Conservation (phyloP, 1,140 invertebrate species). For the Paralvinella palmiformis region DNA sequence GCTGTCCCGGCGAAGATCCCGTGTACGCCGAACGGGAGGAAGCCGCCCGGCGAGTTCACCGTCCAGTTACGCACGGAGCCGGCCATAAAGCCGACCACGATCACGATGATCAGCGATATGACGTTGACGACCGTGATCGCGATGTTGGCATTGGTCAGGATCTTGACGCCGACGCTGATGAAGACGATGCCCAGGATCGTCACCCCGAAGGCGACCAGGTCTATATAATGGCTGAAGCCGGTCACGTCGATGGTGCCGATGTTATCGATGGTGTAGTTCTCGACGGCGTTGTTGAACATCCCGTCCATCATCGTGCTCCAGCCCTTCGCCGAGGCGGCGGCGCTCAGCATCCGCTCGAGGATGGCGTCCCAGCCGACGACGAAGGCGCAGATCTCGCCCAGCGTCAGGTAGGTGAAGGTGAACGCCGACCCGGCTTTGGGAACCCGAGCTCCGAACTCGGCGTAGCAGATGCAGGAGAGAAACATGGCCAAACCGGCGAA, state of each 20-base stretch:
- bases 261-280: constrained; percentile 56
- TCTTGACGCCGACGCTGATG: constrained; percentile 69
- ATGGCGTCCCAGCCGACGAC: constrained; percentile 48
- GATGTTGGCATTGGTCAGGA: constrained; percentile 67
- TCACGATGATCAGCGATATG: constrained; percentile 56
- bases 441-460: constrained; percentile 84
- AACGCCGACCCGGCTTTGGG: constrained; percentile 46
- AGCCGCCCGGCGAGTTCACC: constrained; percentile 19
- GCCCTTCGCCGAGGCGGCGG: constrained; percentile 82
- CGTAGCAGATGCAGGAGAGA: constrained; percentile 81
- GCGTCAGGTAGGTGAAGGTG: constrained; percentile 41
- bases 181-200: constrained; percentile 36
- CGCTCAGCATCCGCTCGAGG: constrained; percentile 52
- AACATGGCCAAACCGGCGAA: constrained; percentile 79
- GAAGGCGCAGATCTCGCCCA: constrained; percentile 44
- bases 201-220: constrained; percentile 67
- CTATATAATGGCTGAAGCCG: constrained; percentile 60
- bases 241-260: constrained; percentile 38
- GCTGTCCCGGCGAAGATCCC: constrained; percentile 25
- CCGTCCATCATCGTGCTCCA: constrained; percentile 91
- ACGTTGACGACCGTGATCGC: constrained; percentile 64
- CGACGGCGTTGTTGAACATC: constrained; percentile 58
- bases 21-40: constrained; percentile 24
- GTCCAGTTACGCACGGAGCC: constrained; percentile 23
- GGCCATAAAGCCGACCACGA: constrained; percentile 27